A percentile compares a stretch with the other conserved stretches of the same genome.
Evolutionary conservation across 2,888 invertebrate species (phyloP).

Genomic region (Platycnemis pennipes): DNA sequence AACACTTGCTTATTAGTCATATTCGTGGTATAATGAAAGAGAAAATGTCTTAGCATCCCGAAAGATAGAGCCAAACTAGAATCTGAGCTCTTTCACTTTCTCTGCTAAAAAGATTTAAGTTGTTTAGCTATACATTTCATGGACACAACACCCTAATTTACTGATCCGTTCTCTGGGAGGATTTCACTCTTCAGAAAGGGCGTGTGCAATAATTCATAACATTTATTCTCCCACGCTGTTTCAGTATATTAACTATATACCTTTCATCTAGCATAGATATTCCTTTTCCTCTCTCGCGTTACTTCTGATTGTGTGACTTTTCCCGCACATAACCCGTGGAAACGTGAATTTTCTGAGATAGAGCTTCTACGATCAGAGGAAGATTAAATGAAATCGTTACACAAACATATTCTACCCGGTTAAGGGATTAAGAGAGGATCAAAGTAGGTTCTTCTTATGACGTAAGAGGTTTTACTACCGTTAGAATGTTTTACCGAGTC

Average conservation of each 20-base stretch:
- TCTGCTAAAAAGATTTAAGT: not conserved
- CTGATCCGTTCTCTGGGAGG: not conserved
- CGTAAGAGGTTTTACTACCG: not conserved
- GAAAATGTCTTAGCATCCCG: not conserved
- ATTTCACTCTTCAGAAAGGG: not conserved
- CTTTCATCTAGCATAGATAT: not conserved
- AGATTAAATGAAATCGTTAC: not conserved
- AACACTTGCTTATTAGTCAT: not conserved
- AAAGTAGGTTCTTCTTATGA: not conserved
- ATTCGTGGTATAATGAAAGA: not conserved
- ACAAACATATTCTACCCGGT: not conserved
- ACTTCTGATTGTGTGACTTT: not conserved
- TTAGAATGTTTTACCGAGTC: not conserved
- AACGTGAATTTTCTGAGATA: not conserved
- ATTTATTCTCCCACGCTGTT: not conserved
- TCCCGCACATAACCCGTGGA: not conserved
- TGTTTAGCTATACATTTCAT: no score
- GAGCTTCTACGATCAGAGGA: constrained; percentile 10
- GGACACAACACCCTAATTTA: no score
- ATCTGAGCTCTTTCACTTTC: not conserved
- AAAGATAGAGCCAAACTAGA: not conserved
- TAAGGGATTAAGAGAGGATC: not conserved
- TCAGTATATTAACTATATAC: not conserved
- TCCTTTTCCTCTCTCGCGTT: not conserved
- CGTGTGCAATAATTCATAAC: not conserved